Conservation (phyloP, 1,140 invertebrate species). For the Drosophila subobscura region DNA sequence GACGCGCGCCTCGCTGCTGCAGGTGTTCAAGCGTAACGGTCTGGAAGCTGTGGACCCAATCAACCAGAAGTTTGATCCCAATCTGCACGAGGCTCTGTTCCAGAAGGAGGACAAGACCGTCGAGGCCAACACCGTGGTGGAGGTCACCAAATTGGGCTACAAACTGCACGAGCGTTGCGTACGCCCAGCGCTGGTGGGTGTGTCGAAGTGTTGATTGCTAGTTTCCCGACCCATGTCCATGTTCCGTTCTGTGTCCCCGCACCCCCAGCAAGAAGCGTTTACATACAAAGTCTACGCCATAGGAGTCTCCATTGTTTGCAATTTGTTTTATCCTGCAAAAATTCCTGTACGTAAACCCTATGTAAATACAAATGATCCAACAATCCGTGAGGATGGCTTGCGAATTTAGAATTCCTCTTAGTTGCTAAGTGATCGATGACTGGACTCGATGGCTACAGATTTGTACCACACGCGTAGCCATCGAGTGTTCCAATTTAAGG, state of each 20-base stretch:
- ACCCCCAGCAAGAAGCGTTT: neutral
- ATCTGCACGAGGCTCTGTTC: conserved; percentile 97
- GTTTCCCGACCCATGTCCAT: conserved; percentile 1
- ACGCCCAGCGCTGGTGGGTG: conserved; percentile 97
- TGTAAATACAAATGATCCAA: conserved; percentile 60
- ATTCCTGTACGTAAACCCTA: conserved; percentile 55
- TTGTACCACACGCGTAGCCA: conserved; percentile 43
- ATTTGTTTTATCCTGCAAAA: conserved; percentile 70
- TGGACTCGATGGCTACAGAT: conserved; percentile 41
- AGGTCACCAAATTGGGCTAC: conserved; percentile 98
- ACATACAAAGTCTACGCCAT: conserved; percentile 50
- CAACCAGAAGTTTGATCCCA: conserved; percentile 98
- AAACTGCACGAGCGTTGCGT: conserved; percentile 96
- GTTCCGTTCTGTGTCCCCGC: conserved; percentile 25
- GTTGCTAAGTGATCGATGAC: conserved; percentile 52
- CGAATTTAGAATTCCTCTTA: conserved; percentile 60
- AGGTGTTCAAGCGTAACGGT: conserved; percentile 96
- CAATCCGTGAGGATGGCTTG: conserved; percentile 37
- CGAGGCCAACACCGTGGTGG: conserved; percentile 93
- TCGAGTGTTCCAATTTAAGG: conserved; percentile 45
- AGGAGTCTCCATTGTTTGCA: conserved; percentile 49
- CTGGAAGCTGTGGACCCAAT: conserved; percentile 92
- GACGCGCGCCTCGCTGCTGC: conserved; percentile 93
- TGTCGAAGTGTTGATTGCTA: conserved; percentile 87
- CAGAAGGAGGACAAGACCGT: conserved; percentile 93